These are phyloP conservation scores for Conops quadrifasciatus DNA, from an alignment of 2,888 invertebrate genomes.

Conservation along the genomic window DNA sequence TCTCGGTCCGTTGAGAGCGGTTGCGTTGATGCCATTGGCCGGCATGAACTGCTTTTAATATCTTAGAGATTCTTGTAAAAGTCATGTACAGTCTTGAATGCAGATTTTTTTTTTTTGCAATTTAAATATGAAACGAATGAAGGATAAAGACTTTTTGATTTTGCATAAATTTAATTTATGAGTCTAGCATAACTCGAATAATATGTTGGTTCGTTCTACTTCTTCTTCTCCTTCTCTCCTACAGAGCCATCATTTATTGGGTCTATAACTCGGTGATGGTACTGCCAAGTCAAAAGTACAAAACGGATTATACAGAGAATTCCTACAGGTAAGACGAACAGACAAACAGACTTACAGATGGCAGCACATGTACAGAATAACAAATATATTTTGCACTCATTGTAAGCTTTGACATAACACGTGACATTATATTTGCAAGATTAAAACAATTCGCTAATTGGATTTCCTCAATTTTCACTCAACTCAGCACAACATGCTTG, in stretches of 20 bases:
- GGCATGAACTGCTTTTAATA: too few relatives aligned
- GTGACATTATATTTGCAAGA: background rate
- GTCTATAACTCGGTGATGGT: constrained; percentile 91
- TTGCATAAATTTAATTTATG: constrained; percentile 14
- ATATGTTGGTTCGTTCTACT: constrained; percentile 18
- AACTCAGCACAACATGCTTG: too few relatives aligned
- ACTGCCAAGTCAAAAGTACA: constrained; percentile 87
- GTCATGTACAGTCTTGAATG: background rate
- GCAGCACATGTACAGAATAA: too few relatives aligned
- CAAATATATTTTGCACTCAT: background rate
- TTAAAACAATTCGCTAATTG: constrained; percentile 5
- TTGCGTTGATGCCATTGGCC: background rate
- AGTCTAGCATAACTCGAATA: background rate
- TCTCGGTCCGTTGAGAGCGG: background rate
- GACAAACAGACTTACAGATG: too few relatives aligned
- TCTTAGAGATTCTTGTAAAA: too few relatives aligned
- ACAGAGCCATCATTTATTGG: constrained; percentile 90
- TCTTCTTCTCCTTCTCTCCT: constrained; percentile 40
- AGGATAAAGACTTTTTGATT: background rate
- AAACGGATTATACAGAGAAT: constrained; percentile 83
- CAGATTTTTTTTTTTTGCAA: background rate
- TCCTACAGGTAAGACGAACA: constrained; percentile 85
- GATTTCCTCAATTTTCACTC: too few relatives aligned
- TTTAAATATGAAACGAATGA: background rate
- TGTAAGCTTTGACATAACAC: too few relatives aligned